These are phyloP conservation scores for Austrolebias charrua DNA, from an alignment of 2,797 vertebrate genomes.

Conservation along the genomic window DNA sequence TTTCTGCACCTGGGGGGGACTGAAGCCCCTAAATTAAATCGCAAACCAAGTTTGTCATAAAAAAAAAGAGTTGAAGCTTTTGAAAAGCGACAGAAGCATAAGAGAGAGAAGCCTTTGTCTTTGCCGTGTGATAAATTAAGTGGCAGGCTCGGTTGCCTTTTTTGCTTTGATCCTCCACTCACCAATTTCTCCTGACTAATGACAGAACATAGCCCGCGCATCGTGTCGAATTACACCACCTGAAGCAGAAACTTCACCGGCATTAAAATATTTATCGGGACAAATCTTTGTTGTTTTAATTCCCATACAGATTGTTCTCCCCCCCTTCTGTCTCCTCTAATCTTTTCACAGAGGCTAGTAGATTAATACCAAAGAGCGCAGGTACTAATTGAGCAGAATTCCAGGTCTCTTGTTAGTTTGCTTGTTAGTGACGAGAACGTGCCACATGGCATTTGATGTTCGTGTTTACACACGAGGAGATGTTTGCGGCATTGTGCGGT, in stretches of 20 bases:
- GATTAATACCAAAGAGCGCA: conserved; percentile 75
- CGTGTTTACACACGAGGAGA: conserved; percentile 67
- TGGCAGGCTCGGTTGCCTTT: conserved; percentile 83
- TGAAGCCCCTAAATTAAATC: conserved; percentile 91
- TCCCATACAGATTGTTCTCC: conserved; percentile 37
- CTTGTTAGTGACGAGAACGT: conserved; percentile 75
- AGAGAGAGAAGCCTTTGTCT: conserved; percentile 87
- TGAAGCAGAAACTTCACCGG: conserved; percentile 76
- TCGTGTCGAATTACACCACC: conserved; percentile 86
- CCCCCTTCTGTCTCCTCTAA: conserved; percentile 57
- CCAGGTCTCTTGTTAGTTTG: conserved; percentile 74
- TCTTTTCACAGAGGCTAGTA: conserved; percentile 67
- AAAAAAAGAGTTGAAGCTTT: conserved; percentile 85
- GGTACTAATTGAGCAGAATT: conserved; percentile 79
- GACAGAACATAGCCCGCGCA: conserved; percentile 83
- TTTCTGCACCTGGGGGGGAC: conserved; percentile 82
- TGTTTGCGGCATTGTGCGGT: conserved; percentile 67
- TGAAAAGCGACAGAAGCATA: conserved; percentile 83
- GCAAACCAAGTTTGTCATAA: conserved; percentile 89
- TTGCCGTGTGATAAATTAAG: conserved; percentile 94
- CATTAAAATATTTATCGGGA: conserved; percentile 79
- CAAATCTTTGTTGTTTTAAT: conserved; percentile 72
- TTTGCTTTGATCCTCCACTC: conserved; percentile 87
- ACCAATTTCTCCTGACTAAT: conserved; percentile 80
- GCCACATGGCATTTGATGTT: conserved; percentile 77